These are phyloP conservation scores for Alviniconcha strummeri DNA, from an alignment of 2,888 invertebrate genomes.

Conservation along the genomic window DNA sequence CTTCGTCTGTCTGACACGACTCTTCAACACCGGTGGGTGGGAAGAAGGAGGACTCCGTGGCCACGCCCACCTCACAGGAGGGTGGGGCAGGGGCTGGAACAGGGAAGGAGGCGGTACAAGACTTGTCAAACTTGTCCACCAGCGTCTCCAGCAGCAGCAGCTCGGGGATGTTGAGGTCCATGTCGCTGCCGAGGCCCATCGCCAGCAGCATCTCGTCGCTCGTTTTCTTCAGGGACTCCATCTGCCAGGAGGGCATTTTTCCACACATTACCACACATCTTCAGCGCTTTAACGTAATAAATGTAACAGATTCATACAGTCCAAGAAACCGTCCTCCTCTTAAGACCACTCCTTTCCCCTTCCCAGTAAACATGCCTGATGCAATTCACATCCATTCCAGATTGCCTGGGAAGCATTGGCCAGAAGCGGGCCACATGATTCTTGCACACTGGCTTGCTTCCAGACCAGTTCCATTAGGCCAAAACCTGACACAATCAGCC, in stretches of 20 bases:
- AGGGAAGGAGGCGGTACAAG: constrained; percentile 27
- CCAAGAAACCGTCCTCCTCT: no score
- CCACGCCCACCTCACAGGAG: constrained; percentile 28
- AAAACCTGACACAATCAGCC: no score
- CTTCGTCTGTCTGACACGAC: constrained; percentile 21
- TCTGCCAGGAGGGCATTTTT: not conserved
- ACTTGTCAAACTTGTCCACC: constrained; percentile 38
- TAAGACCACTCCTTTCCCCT: no score
- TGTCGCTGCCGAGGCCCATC: constrained; percentile 5
- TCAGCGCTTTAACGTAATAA: no score
- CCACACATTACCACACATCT: no score
- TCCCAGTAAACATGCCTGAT: no score
- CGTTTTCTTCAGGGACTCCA: constrained; percentile 29
- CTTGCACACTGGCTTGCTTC: no score
- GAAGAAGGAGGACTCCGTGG: constrained; percentile 10
- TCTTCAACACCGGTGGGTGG: not conserved
- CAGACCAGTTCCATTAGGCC: no score
- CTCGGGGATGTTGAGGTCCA: constrained; percentile 25
- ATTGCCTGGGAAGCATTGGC: not conserved
- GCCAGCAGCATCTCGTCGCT: constrained; percentile 28
- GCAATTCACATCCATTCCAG: no score
- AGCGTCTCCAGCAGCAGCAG: constrained; percentile 33
- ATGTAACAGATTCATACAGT: no score
- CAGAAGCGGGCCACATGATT: no score
- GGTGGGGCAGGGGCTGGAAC: constrained; percentile 16